Conservation (phyloP, 92 coral and sea anemone genomes). For the Muricea muricata region DNA sequence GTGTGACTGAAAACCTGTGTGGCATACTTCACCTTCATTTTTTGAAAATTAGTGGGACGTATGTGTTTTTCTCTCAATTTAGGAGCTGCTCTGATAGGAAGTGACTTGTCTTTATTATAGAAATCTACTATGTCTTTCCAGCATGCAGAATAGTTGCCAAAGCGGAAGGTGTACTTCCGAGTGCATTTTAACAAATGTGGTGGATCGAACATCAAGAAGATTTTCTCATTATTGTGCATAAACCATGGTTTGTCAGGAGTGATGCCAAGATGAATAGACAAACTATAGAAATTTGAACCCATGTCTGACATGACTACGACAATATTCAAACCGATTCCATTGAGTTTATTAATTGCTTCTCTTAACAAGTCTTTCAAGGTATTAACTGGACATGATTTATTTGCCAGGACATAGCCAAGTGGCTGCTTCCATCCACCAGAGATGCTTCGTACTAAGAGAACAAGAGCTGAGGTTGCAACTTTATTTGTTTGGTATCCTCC, state of each 20-base stretch:
- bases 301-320: background rate
- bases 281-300: slow-evolving; percentile 15
- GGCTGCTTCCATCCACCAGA: slow-evolving; percentile 21
- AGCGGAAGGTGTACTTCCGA: slow-evolving; percentile 5
- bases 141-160: background rate
- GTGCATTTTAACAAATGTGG: slow-evolving; percentile 22
- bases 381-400: background rate
- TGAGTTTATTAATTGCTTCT: background rate
- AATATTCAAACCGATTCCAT: background rate
- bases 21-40: slow-evolving; percentile 28
- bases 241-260: slow-evolving; percentile 3
- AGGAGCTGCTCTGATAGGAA: slow-evolving; percentile 12
- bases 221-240: background rate
- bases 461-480: slow-evolving; percentile 16
- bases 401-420: background rate
- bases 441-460: background rate
- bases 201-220: slow-evolving; percentile 35
- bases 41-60: slow-evolving; percentile 12
- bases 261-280: background rate
- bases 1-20: slow-evolving; percentile 21
- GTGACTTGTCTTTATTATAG: slow-evolving; percentile 6
- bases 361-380: background rate
- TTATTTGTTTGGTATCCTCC: background rate
- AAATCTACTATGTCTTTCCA: slow-evolving; percentile 35
- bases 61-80: slow-evolving; percentile 42